Base-by-base conservation (phyloP, 2,888 invertebrate genomes). In the Cephus runcator region DNA sequence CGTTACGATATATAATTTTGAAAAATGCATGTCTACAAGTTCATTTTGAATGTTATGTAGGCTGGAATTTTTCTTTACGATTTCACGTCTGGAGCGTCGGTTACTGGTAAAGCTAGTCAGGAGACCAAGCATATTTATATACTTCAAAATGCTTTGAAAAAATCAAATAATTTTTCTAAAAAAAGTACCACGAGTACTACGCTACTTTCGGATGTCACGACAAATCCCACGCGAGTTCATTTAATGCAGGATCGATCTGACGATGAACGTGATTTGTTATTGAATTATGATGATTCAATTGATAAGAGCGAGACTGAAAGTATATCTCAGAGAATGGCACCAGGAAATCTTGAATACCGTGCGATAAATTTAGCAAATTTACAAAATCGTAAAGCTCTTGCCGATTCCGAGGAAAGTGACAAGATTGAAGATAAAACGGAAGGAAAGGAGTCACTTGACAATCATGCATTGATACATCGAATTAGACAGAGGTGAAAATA, bases 91-190 rank as follows among this genome's bases (percentile, higher is more conserved):
- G 89, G 88, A 12, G 88, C 90, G 3, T 87, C 90, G 34, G 82
- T 86, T 11, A 86, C 84, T 74, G 89, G 87, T 74, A 90, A 88
- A 83, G 85, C 86, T 36, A 88, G 83, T 75, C 91, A 91, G 76
- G 91, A 91, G 77, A 89, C 91, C 15, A 91, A 90, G 80, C 90
- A 90, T 76, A 86, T 89, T 73, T 90, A 91, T 79, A 88, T 91
- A 34, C 82, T 90, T 69, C 90, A 90, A 78, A 90, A 89, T 82
- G 86, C 86, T 15, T 79, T 90, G 40, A 88, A 87, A 76, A 89
- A 87, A 75, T 76, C 85, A 3, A 75, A 75, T 15, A 83, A 85
- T 79, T 73, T 79, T 34, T 80, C 83, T 12, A 87, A 78, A 78
- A 86, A 81, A 68, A 76, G 79, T 30, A 69, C 75, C 6, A 73